phyloP scores from a whole-genome alignment of 2,888 invertebrate genomes.

The Aquatica leii region DNA sequence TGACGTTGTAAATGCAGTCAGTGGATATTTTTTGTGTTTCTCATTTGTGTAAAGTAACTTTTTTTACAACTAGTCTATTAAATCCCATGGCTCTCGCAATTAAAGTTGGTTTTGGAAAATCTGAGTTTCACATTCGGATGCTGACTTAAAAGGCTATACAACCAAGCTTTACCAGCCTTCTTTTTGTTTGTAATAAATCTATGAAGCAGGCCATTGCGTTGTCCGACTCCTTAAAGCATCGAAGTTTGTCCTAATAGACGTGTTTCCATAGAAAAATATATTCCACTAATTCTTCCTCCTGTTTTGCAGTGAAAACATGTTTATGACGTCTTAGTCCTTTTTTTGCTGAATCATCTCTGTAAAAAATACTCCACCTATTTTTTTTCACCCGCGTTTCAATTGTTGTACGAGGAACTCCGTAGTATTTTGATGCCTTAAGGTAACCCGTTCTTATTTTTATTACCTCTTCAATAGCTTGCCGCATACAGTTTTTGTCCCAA shows the following conservation, averaged over 20 bases:
- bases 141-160: slow-evolving; percentile 12
- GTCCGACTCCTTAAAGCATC: background rate
- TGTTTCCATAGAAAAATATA: slow-evolving; percentile 1
- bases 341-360: background rate
- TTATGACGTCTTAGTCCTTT: background rate
- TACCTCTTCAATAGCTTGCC: background rate
- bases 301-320: background rate
- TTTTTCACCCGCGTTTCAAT: background rate
- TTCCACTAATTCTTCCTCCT: slow-evolving; percentile 4
- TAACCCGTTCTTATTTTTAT: background rate
- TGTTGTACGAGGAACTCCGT: background rate
- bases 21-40: background rate
- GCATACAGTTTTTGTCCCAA: background rate
- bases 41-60: background rate
- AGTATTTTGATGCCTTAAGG: background rate
- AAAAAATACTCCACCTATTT: background rate
- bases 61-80: background rate
- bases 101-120: slow-evolving; percentile 22
- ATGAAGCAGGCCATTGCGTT: slow-evolving; percentile 2
- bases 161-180: slow-evolving; percentile 10
- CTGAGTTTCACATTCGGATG: slow-evolving; percentile 14
- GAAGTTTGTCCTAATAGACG: background rate
- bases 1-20: slow-evolving; percentile 41
- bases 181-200: slow-evolving; percentile 7
- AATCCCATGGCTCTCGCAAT: slow-evolving; percentile 7